Evolutionary conservation across 2,113 vertebrate genomes (phyloP).

Genomic region (Petrocephalus microphthalmus): DNA sequence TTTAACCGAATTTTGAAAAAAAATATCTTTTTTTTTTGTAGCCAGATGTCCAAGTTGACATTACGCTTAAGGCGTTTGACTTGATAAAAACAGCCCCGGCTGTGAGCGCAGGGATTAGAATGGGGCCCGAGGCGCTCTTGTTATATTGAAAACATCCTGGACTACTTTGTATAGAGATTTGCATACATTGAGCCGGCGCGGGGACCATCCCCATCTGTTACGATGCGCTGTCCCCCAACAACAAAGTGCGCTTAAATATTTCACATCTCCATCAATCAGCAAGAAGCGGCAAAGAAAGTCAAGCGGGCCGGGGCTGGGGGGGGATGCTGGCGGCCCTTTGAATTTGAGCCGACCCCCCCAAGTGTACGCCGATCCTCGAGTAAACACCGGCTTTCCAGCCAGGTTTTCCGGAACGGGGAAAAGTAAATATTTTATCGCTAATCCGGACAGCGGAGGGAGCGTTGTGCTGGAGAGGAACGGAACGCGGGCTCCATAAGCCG

Average conservation of each 20-base stretch:
- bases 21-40: slow-evolving; percentile 54
- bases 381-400: slow-evolving; percentile 60
- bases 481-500: neutral
- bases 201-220: slow-evolving; percentile 83
- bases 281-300: slow-evolving; percentile 38
- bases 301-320: slow-evolving; percentile 35
- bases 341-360: slow-evolving; percentile 63
- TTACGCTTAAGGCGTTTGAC: slow-evolving; percentile 89
- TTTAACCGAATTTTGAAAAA: slow-evolving; percentile 55
- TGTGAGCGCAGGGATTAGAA: slow-evolving; percentile 86
- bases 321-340: slow-evolving; percentile 57
- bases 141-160: slow-evolving; percentile 90
- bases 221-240: slow-evolving; percentile 75
- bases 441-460: neutral
- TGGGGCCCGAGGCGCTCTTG: slow-evolving; percentile 85
- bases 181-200: slow-evolving; percentile 76
- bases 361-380: slow-evolving; percentile 62
- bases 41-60: slow-evolving; percentile 97
- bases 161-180: slow-evolving; percentile 88
- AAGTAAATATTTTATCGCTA: slow-evolving; percentile 53
- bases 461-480: neutral
- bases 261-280: slow-evolving; percentile 67
- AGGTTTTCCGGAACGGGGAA: slow-evolving; percentile 49
- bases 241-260: slow-evolving; percentile 85
- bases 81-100: slow-evolving; percentile 90